Evolutionary conservation across 23 tunicate species (phyloP).

Genomic region (Botrylloides violaceus): DNA sequence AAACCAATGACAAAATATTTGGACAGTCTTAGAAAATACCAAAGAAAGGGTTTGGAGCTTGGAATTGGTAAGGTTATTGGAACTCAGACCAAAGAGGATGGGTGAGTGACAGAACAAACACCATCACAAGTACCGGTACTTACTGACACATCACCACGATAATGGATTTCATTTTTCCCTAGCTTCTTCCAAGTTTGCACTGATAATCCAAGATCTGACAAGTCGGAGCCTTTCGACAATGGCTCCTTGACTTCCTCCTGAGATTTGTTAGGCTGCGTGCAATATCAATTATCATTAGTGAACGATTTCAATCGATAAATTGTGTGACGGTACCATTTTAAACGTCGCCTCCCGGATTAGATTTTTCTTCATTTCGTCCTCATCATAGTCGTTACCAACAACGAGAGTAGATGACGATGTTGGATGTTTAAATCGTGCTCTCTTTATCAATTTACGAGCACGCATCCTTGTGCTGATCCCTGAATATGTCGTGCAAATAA

Average conservation of each 20-base stretch:
- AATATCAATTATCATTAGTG: background rate
- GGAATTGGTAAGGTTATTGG: too few species aligned
- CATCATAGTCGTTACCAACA: conserved; percentile 24
- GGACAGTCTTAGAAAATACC: too few species aligned
- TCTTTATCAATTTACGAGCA: conserved; percentile 48
- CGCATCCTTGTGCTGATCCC: conserved; percentile 23
- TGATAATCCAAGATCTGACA: conserved; percentile 27
- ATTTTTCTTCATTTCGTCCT: conserved; percentile 16
- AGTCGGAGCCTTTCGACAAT: background rate
- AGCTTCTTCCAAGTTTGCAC: conserved; percentile 11
- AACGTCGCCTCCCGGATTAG: conserved; percentile 71
- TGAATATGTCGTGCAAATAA: too few species aligned
- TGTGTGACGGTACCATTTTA: conserved; percentile 29
- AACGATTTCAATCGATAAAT: background rate
- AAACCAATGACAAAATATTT: too few species aligned
- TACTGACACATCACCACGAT: background rate
- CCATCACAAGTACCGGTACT: too few species aligned
- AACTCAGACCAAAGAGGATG: too few species aligned
- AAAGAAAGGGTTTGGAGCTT: too few species aligned
- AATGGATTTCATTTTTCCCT: background rate
- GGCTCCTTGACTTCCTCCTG: background rate
- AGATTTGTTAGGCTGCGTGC: background rate
- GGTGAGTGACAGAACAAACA: too few species aligned
- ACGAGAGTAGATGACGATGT: conserved; percentile 49
- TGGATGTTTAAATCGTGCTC: conserved; percentile 76